Conservation (phyloP, 2,797 vertebrate genomes). For the Aselliscus stoliczkanus region DNA sequence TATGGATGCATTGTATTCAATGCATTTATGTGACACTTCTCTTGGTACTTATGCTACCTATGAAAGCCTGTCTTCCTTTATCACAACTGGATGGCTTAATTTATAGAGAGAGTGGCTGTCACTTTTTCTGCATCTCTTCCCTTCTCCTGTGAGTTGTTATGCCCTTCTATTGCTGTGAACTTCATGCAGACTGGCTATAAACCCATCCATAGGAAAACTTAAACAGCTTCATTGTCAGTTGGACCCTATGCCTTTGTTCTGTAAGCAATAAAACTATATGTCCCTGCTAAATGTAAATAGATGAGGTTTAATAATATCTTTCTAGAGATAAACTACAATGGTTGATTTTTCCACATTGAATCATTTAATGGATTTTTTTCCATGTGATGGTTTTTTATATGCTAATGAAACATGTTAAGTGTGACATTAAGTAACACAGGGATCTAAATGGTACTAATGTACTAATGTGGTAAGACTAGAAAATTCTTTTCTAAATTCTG, state of each 20-base stretch:
- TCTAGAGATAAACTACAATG: slow-evolving; percentile 43
- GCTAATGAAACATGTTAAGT: slow-evolving; percentile 61
- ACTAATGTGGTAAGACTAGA: neutral
- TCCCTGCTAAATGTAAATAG: slow-evolving; percentile 60
- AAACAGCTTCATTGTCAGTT: slow-evolving; percentile 24
- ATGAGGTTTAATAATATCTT: slow-evolving; percentile 55
- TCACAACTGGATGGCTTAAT: neutral
- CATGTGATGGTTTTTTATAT: slow-evolving; percentile 45
- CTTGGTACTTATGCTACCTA: neutral
- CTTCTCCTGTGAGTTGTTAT: neutral
- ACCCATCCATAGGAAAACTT: slow-evolving; percentile 48
- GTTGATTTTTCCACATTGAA: slow-evolving; percentile 57
- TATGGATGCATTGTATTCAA: neutral
- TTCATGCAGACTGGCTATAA: slow-evolving; percentile 7
- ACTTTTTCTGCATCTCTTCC: neutral
- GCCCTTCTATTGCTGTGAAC: neutral
- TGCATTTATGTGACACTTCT: neutral
- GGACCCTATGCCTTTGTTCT: slow-evolving; percentile 42
- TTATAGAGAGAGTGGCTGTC: neutral
- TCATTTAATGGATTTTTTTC: slow-evolving; percentile 59
- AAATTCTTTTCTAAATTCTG: slow-evolving; percentile 17
- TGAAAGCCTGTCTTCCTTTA: neutral
- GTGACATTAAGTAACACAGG: slow-evolving; percentile 43
- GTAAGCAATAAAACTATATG: slow-evolving; percentile 59
- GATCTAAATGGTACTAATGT: neutral